Base-by-base conservation (phyloP, 2,888 invertebrate genomes). In the Tiliacea aurago region DNA sequence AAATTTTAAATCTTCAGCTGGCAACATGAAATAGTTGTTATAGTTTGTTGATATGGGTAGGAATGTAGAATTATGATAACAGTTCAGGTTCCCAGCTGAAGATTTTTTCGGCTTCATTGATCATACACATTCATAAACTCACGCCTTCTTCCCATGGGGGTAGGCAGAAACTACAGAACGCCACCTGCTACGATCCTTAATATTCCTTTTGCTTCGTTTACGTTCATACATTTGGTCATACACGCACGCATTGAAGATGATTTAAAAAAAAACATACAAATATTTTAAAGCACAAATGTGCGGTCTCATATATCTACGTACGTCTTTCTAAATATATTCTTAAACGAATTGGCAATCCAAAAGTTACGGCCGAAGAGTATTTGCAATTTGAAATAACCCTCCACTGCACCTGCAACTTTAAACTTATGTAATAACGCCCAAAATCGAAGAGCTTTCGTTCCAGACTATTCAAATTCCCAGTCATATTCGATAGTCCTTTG, bases 381-480 rank as follows among this genome's bases (percentile, higher is more conserved):
- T 37, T 73, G 61, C 51, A 47, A 49, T 51, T 15, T 56, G 20
- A 6, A 18, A 56, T 56, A n/a, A 13, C n/a, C 9, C n/a, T n/a
- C 5, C 33, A 64, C 2, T 47, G 41, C 37, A 65, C 5, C 33
- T 41, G n/a, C 10, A 59, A 45, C 64, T 64, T 41, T 65, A 66
- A 13, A 2, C 0, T 13, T 3, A 0, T 18, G 0, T 0, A 5
- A 11, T 65, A 56, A 65, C 56, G 64, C 51, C 11, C 3, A 76
- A 76, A 78, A 68, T 78, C 15, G 20, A 51, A 13, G 0, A 55
- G 20, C 49, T 41, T 28, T 9, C 5, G 15, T 51, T 41, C 18
- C 63, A 78, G 69, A 82, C 70, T 62, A 70, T 66, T 77, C 41
- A 79, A 84, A 78, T 76, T n/a, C 41, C 43, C 23, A 65, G 59